phyloP scores from a whole-genome alignment of 2,113 vertebrate species.

The Trichomycterus rosablanca region DNA sequence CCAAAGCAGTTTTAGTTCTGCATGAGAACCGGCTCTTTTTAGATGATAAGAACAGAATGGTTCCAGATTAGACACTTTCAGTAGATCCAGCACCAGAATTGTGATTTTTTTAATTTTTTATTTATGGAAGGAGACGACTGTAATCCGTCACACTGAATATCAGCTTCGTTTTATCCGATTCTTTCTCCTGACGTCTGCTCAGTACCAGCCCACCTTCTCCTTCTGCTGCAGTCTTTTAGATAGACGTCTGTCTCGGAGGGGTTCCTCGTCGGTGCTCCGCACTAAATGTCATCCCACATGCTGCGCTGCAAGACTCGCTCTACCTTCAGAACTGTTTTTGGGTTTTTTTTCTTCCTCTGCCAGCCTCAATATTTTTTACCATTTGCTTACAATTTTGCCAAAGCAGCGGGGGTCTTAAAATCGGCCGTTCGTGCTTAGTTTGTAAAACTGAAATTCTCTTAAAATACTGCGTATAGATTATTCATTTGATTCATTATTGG shows the following conservation, averaged over 20 bases:
- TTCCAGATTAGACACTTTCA: too few species aligned
- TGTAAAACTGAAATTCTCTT: neutral
- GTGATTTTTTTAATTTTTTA: too few species aligned
- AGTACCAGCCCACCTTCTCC: neutral
- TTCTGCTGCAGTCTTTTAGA: conserved; percentile 17
- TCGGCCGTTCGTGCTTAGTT: too few species aligned
- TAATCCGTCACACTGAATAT: too few species aligned
- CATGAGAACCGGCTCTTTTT: too few species aligned
- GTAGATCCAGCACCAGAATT: too few species aligned
- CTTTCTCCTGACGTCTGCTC: neutral
- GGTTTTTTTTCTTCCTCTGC: conserved; percentile 10
- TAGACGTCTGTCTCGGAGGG: conserved; percentile 30
- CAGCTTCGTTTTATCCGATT: too few species aligned
- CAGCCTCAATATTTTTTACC: neutral
- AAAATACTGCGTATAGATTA: too few species aligned
- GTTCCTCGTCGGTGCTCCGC: conserved; percentile 6
- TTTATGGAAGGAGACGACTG: too few species aligned
- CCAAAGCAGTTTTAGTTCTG: too few species aligned
- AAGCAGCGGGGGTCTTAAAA: neutral
- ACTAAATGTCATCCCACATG: conserved; percentile 50
- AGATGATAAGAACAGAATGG: too few species aligned
- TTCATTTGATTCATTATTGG: too few species aligned
- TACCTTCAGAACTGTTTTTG: conserved; percentile 1
- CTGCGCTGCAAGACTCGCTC: conserved; percentile 32
- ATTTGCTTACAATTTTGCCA: conserved; percentile 10